phyloP scores from a whole-genome alignment of 2,888 invertebrate species.

The Callimorpha dominula region DNA sequence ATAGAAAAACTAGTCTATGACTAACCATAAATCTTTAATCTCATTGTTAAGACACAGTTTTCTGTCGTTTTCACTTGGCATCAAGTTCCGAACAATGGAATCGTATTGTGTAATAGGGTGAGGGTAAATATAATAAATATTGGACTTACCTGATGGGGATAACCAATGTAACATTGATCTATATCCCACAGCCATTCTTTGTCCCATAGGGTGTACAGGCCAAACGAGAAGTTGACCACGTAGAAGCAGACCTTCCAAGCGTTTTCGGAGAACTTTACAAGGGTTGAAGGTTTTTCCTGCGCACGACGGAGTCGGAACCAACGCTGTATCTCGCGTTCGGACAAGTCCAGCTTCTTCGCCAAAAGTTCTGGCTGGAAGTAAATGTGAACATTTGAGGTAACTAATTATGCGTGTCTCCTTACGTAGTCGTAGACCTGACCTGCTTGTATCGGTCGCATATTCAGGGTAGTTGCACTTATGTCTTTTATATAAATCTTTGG shows the following conservation, averaged over 20 bases:
- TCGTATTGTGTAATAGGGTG: too few relatives aligned
- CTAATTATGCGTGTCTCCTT: neutral
- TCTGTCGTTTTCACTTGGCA: too few relatives aligned
- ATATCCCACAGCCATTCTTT: slow-evolving; percentile 98
- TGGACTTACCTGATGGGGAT: slow-evolving; percentile 93
- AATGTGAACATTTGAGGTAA: neutral
- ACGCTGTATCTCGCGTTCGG: slow-evolving; percentile 95
- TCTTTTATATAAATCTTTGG: neutral
- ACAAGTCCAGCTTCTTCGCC: slow-evolving; percentile 94
- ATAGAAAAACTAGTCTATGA: too few relatives aligned
- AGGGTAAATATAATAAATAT: slow-evolving; percentile 27
- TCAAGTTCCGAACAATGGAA: too few relatives aligned
- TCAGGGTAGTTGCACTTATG: neutral
- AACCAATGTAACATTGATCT: slow-evolving; percentile 94
- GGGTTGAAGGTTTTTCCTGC: slow-evolving; percentile 95
- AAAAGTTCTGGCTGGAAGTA: slow-evolving; percentile 86
- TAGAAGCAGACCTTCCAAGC: slow-evolving; percentile 97
- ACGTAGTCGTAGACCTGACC: neutral
- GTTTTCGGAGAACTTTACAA: slow-evolving; percentile 97
- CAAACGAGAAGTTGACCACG: slow-evolving; percentile 93
- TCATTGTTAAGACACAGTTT: too few relatives aligned
- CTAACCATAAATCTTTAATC: too few relatives aligned
- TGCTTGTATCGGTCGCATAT: neutral
- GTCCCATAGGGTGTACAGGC: slow-evolving; percentile 94
- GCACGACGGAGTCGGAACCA: slow-evolving; percentile 95